Evolutionary conservation across 2,797 vertebrate genomes (phyloP), one percentile per base, ranked within the genome.

Genomic region (Sebastes cheni): DNA sequence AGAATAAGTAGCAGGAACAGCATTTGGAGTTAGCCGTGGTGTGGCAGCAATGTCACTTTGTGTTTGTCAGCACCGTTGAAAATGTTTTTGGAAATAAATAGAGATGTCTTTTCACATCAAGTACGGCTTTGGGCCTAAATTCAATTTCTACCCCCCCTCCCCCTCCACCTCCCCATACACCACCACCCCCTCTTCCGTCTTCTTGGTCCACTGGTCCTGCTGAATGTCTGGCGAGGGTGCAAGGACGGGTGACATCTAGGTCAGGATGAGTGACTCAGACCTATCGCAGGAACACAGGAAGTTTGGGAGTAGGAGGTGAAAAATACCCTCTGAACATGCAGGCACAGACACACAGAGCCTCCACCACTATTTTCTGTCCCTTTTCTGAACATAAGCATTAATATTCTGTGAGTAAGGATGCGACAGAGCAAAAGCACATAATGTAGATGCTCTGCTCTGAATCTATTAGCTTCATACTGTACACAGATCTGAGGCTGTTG

Each of bases 21-120:
- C 68, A 54, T 82, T 83, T 61, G 56, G 75, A 72, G 86, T 61
- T 52, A 60, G 83, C 77, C 7, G 18, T 65, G 61, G 79, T 75
- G 71, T 80, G 89, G 80, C 89, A 87, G 87, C 65, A 1, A 32
- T 82, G 90, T 93, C 91, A 83, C 89, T 88, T 87, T 83, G 78
- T 66, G 83, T 93, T 92, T 91, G 84, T 90, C 90, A 80, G 83
- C 77, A 39, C 59, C 18, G 70, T 74, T 66, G 60, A 75, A 86
- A 89, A 84, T 83, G 69, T 87, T 87, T 92, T 91, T 72, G 81
- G 74, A 88, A 89, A 87, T 89, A 91, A 94, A 93, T 72, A 88
- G 87, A 89, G 69, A 86, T 88, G 91, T 94, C 92, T 86, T 91
- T 88, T 90, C 82, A 75, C 88, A 93, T 93, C 84, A 93, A 89